A percentile compares a stretch with the other conserved stretches of the same genome.
These are phyloP conservation scores for Thyatira batis DNA, from an alignment of 2,888 invertebrate species.

Conservation along the genomic window DNA sequence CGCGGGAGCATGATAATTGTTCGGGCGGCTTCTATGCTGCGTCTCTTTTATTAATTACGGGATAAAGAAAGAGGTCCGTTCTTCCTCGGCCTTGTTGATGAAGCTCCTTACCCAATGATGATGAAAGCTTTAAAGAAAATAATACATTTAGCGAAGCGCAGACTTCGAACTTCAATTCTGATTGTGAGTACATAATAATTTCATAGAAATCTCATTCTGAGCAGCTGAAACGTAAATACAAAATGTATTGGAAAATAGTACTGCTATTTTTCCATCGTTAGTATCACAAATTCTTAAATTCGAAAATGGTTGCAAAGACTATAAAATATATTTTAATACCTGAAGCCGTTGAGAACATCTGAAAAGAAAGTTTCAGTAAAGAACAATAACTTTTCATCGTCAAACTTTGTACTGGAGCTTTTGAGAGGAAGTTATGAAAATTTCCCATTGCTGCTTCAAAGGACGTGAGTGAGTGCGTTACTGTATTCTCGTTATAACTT, in stretches of 20 bases:
- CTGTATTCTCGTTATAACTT: neutral
- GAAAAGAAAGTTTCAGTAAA: neutral
- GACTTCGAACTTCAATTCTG: too few relatives aligned
- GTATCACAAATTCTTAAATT: neutral
- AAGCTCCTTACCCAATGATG: too few relatives aligned
- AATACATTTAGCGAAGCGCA: too few relatives aligned
- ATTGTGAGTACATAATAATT: too few relatives aligned
- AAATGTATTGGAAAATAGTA: neutral
- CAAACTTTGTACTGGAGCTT: neutral
- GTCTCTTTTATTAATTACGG: too few relatives aligned
- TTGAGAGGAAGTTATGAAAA: conserved; percentile 4
- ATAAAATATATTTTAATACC: conserved; percentile 4
- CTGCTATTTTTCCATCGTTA: neutral
- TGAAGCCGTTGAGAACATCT: neutral
- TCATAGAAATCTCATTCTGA: too few relatives aligned
- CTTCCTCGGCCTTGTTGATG: too few relatives aligned
- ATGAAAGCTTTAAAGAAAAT: too few relatives aligned
- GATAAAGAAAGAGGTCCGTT: too few relatives aligned
- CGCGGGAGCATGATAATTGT: too few relatives aligned
- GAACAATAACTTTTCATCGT: conserved; percentile 1
- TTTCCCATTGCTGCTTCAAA: neutral
- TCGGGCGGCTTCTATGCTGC: too few relatives aligned
- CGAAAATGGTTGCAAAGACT: conserved; percentile 2
- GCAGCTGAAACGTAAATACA: too few relatives aligned
- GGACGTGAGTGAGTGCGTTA: neutral